phyloP scores from a whole-genome alignment of 2,797 vertebrate species.

The Microctenopoma lineatum region DNA sequence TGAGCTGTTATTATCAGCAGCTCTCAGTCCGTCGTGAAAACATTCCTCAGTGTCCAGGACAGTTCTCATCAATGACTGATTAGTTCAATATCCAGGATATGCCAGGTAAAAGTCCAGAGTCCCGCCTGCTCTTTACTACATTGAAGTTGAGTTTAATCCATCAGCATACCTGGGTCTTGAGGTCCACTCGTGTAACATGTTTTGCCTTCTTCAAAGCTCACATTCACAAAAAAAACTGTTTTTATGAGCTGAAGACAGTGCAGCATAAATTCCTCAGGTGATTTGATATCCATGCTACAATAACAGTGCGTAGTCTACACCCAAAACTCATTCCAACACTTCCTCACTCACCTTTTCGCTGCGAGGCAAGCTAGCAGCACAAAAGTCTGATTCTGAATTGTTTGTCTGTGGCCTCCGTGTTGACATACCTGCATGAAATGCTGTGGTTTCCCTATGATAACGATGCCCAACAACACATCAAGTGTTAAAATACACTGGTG shows the following conservation, averaged over 20 bases:
- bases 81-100: conserved; percentile 40
- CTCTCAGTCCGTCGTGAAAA: conserved; percentile 61
- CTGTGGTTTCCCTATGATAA: conserved; percentile 38
- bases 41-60: conserved; percentile 65
- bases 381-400: conserved; percentile 37
- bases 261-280: conserved; percentile 42
- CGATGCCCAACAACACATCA: conserved; percentile 50
- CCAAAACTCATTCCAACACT: conserved; percentile 16
- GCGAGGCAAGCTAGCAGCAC: conserved; percentile 37
- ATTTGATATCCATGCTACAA: conserved; percentile 62
- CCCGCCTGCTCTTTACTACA: conserved; percentile 47
- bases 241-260: conserved; percentile 29
- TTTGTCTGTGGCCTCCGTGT: conserved; percentile 31
- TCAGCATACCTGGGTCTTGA: conserved; percentile 16
- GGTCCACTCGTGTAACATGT: conserved; percentile 27
- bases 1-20: conserved; percentile 43
- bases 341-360: conserved; percentile 16
- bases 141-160: conserved; percentile 52
- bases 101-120: conserved; percentile 41
- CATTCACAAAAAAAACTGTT: conserved; percentile 6
- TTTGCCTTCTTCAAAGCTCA: conserved; percentile 35
- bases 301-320: conserved; percentile 52
- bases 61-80: conserved; percentile 57
- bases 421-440: conserved; percentile 51
- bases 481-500: conserved; percentile 53